Evolutionary conservation across 37 sponge, comb jelly and placozoan genomes (phyloP), one percentile per base, ranked within the genome.

Genomic region (Oopsacas minuta): DNA sequence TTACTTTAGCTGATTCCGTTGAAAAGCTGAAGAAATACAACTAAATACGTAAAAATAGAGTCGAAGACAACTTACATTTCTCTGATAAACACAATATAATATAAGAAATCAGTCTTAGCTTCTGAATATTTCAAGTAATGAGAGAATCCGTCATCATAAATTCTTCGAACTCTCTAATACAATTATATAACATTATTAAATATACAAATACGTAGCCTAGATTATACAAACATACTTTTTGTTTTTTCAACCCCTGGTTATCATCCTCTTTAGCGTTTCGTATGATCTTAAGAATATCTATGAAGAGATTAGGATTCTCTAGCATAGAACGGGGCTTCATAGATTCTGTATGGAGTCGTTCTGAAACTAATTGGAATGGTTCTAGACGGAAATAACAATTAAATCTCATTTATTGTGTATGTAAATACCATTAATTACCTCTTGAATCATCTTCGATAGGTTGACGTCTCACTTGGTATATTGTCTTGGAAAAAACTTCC

Each of bases 51-150:
- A 61, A n/a, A 5, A 61, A 61, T 22, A 17, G 12, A 46, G 12
- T 17, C 17, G 51, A 46, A 46, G 17, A 46, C 51, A 34, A 61
- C 75, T 61, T 34, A 61, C 75, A 61, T 61, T n/a, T 61, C 75
- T 61, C 22, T 61, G 22, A 61, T 61, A 34, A 61, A 61, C 20
- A 61, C 28, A 61, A 61, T 61, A n/a, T 61, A 61, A 34, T 61
- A 61, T 7, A 61, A 34, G 75, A 61, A 61, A 12, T 61, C 75
- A 25, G 75, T n/a, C 28, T 61, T 61, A 20, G 75, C 75, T 61
- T 61, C 75, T 25, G 75, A n/a, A 61, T 61, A 61, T 61, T 61
- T 61, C 75, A 61, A 61, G 22, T 25, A 61, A 61, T 25, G 75
- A 61, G 30, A 61, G 28, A 61, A 3, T 61, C 75, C 75, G 1